These are phyloP conservation scores for Pelmatolapia mariae DNA, from an alignment of 2,113 vertebrate genomes.

Conservation along the genomic window DNA sequence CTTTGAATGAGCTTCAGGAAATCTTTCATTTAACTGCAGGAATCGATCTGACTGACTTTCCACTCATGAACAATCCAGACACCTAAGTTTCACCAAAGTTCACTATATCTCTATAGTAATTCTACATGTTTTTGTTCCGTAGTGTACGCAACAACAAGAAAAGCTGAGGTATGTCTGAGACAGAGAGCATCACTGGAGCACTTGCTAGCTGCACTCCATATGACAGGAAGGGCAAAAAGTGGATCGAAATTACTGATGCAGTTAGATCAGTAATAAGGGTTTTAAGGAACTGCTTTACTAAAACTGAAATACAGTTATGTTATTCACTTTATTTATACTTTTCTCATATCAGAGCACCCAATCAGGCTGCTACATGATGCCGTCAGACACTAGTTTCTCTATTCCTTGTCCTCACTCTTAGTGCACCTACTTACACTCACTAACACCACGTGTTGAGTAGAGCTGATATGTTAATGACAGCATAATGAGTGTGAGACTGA, in stretches of 20 bases:
- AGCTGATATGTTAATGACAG: neutral
- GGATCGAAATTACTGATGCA: neutral
- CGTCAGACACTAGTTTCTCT: neutral
- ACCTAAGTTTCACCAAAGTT: neutral
- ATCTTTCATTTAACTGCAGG: neutral
- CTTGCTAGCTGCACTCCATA: neutral
- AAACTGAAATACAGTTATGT: neutral
- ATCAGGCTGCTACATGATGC: neutral
- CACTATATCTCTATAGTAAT: neutral
- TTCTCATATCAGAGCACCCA: neutral
- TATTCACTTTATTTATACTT: neutral
- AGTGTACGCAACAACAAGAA: neutral
- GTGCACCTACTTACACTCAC: neutral
- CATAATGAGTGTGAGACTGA: rapidly evolving
- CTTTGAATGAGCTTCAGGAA: neutral
- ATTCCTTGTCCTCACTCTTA: neutral
- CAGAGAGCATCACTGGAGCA: neutral
- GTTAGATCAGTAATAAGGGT: neutral
- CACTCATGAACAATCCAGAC: neutral
- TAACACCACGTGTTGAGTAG: neutral
- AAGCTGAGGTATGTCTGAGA: neutral
- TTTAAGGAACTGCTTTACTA: neutral
- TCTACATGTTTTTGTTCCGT: neutral
- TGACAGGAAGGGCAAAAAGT: neutral
- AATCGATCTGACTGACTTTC: neutral